A percentile compares a stretch with the other conserved stretches of the same genome.
phyloP scores from a whole-genome alignment of 2,797 vertebrate genomes.

The Hoplostethus atlanticus region DNA sequence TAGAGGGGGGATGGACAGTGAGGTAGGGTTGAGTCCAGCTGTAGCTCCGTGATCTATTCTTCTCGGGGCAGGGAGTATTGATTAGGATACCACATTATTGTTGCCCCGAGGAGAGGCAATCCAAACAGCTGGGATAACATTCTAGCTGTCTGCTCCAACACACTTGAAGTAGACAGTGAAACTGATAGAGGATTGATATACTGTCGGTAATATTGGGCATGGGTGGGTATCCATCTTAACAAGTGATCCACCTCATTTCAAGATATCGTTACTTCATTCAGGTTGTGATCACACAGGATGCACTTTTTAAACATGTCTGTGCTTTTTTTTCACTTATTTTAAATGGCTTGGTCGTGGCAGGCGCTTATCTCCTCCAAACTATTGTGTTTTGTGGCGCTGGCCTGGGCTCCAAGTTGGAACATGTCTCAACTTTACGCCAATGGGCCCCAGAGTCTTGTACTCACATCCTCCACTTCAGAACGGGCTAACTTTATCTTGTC shows the following conservation, averaged over 20 bases:
- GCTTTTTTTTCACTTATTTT: too few species aligned
- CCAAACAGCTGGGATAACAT: constrained; percentile 74
- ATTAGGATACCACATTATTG: constrained; percentile 73
- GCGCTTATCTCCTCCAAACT: too few species aligned
- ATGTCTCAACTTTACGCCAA: background rate
- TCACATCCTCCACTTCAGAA: too few species aligned
- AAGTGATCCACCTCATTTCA: too few species aligned
- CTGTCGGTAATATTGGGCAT: background rate
- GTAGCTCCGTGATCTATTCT: constrained; percentile 72
- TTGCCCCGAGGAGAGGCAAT: constrained; percentile 68
- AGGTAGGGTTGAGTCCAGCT: constrained; percentile 70
- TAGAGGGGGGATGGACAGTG: constrained; percentile 72
- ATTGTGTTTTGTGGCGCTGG: too few species aligned
- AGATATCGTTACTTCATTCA: too few species aligned
- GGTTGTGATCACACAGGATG: too few species aligned
- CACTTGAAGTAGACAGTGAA: constrained; percentile 44
- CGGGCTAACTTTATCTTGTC: too few species aligned
- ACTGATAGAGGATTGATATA: background rate
- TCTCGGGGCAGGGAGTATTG: constrained; percentile 74
- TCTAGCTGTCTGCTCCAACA: constrained; percentile 51
- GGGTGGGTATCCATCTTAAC: too few species aligned
- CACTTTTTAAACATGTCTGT: background rate
- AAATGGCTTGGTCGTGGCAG: too few species aligned
- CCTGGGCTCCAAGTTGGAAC: too few species aligned
- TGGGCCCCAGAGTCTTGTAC: too few species aligned